These are phyloP conservation scores for Argynnis bischoffii DNA, from an alignment of 2,888 invertebrate species.

Conservation along the genomic window DNA sequence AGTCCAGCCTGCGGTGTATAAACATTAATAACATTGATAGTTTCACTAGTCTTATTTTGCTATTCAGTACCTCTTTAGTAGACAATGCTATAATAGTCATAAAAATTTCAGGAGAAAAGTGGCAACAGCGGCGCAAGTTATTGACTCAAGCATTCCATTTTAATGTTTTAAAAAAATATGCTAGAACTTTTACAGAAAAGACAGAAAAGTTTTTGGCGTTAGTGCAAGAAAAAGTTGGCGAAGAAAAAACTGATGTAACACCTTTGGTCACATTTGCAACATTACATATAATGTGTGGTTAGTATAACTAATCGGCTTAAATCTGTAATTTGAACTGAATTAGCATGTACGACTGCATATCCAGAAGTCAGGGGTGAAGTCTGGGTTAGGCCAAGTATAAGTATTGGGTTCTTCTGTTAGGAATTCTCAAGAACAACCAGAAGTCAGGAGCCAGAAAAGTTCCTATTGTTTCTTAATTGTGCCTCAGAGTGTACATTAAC, in stretches of 20 bases:
- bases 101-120: constrained; percentile 41
- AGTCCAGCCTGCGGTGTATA: no score
- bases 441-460: no score
- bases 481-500: no score
- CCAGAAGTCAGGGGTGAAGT: no score
- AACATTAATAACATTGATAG: no score
- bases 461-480: no score
- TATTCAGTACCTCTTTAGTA: not conserved
- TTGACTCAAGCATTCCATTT: constrained; percentile 73
- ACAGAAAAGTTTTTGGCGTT: constrained; percentile 49
- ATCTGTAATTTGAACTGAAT: no score
- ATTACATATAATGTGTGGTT: constrained; percentile 52
- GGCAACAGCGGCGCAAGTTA: constrained; percentile 65
- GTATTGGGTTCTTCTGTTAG: no score
- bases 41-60: no score
- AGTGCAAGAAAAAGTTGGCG: constrained; percentile 44
- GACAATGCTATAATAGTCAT: not conserved
- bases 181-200: constrained; percentile 57
- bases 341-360: no score
- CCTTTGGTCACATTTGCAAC: constrained; percentile 67
- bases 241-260: constrained; percentile 62
- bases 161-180: constrained; percentile 61
- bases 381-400: no score
- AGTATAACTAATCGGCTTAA: constrained; percentile 7
- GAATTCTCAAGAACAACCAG: no score